Percentiles rank a stretch among this genome's conserved stretches.
phyloP scores from a whole-genome alignment of 2,888 invertebrate species.

The Ophonus ardosiacus region DNA sequence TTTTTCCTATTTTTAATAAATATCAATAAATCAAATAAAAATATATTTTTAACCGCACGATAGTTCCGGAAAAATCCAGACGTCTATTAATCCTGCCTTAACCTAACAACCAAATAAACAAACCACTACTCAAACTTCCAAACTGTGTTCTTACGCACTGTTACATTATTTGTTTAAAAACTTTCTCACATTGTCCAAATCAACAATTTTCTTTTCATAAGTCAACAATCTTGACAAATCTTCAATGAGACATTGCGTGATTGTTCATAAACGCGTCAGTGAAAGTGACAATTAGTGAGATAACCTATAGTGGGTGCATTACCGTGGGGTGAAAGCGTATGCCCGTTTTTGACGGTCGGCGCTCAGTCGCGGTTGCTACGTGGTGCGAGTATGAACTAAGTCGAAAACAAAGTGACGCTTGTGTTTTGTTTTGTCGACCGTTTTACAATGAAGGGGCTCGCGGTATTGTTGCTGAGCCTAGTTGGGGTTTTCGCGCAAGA shows the following conservation, averaged over 20 bases:
- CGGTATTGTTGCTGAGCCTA: constrained; percentile 15
- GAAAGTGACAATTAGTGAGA: constrained; percentile 48
- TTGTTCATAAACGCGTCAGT: constrained; percentile 8
- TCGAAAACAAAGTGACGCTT: background rate
- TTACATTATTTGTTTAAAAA: background rate
- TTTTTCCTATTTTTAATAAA: no score
- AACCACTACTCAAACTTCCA: no score
- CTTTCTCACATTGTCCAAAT: background rate
- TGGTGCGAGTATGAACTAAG: constrained; percentile 28
- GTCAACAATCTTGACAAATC: constrained; percentile 3
- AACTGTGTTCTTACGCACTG: no score
- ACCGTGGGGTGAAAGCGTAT: constrained; percentile 31
- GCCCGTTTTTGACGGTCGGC: background rate
- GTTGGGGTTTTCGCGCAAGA: background rate
- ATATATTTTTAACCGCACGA: no score
- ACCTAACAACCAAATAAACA: no score
- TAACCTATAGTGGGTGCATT: constrained; percentile 20
- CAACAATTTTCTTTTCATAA: constrained; percentile 28
- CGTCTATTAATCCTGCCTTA: no score
- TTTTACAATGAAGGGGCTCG: constrained; percentile 17
- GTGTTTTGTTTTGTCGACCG: background rate
- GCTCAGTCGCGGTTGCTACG: constrained; percentile 21
- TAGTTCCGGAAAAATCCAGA: no score
- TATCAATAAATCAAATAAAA: no score
- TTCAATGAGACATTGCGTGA: constrained; percentile 29